Conservation (phyloP, 2,888 invertebrate genomes). For the Tryphoninae sp. region DNA sequence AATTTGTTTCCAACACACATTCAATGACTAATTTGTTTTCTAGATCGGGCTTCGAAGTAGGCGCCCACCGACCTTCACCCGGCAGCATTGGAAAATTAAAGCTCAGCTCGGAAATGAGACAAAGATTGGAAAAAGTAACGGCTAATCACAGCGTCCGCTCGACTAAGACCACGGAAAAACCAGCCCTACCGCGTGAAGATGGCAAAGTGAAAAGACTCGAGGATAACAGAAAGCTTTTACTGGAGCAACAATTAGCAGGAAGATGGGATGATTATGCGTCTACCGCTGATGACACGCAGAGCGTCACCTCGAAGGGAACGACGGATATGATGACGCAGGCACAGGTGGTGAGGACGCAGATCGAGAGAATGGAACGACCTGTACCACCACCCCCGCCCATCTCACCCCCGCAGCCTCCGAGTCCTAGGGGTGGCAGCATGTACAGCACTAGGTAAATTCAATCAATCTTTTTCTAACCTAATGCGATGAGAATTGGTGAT, state of each 20-base stretch:
- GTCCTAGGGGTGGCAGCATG: conserved; percentile 81
- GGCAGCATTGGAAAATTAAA: conserved; percentile 95
- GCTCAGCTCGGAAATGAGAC: conserved; percentile 95
- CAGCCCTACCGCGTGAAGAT: conserved; percentile 84
- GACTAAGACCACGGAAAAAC: conserved; percentile 89
- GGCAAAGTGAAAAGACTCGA: conserved; percentile 90
- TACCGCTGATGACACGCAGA: conserved; percentile 79
- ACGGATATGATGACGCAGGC: conserved; percentile 81
- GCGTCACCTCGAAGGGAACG: conserved; percentile 80
- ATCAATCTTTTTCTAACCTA: background rate
- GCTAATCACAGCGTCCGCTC: conserved; percentile 93
- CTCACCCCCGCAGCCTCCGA: conserved; percentile 81
- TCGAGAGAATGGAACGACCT: conserved; percentile 85
- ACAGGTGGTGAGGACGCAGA: conserved; percentile 82
- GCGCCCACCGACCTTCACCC: conserved; percentile 90
- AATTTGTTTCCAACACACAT: background rate
- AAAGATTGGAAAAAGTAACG: conserved; percentile 93
- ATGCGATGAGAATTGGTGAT: background rate
- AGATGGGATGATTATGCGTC: conserved; percentile 81
- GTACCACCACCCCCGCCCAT: conserved; percentile 84
- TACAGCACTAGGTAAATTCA: conserved; percentile 80
- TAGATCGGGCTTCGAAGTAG: conserved; percentile 88
- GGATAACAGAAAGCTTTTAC: conserved; percentile 91
- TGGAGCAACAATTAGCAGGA: conserved; percentile 90
- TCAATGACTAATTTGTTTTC: conserved; percentile 17